Percentiles rank a stretch among this genome's conserved stretches.
Evolutionary conservation across 1,140 invertebrate species (phyloP).

Genomic region (Mercenaria mercenaria): DNA sequence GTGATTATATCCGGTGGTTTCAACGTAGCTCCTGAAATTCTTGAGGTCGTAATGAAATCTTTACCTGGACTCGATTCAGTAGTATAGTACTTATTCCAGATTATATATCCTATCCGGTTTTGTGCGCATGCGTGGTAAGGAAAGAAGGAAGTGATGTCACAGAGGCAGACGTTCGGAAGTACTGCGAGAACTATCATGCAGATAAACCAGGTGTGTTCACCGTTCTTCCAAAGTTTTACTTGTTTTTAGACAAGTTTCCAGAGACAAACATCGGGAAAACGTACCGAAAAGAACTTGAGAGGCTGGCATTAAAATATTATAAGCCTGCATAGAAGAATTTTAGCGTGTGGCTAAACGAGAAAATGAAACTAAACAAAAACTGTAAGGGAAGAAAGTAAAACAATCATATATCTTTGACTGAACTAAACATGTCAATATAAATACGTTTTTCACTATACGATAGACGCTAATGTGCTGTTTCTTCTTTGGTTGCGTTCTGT

Average conservation of each 20-base stretch:
- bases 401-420: too few species aligned
- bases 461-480: too few species aligned
- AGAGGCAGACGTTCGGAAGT: neutral
- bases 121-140: slow-evolving; percentile 32
- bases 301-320: neutral
- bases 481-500: too few species aligned
- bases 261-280: slow-evolving; percentile 9
- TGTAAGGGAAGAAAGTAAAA: too few species aligned
- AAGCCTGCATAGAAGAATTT: too few species aligned
- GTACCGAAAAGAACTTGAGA: neutral
- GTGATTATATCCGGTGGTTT: slow-evolving; percentile 53
- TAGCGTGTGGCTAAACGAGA: too few species aligned
- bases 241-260: slow-evolving; percentile 38
- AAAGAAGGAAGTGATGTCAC: neutral
- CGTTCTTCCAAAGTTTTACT: slow-evolving; percentile 12
- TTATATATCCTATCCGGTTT: slow-evolving; percentile 9
- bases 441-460: too few species aligned
- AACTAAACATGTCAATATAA: too few species aligned
- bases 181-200: neutral
- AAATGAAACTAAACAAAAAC: too few species aligned
- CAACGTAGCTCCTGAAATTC: slow-evolving; percentile 51
- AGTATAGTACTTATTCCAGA: slow-evolving; percentile 55
- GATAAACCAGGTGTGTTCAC: slow-evolving; percentile 12
- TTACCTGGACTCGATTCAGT: slow-evolving; percentile 34
- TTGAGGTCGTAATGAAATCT: slow-evolving; percentile 24